Conservation (phyloP, 2,888 invertebrate genomes). For the Xanthorhoe spadicearia region DNA sequence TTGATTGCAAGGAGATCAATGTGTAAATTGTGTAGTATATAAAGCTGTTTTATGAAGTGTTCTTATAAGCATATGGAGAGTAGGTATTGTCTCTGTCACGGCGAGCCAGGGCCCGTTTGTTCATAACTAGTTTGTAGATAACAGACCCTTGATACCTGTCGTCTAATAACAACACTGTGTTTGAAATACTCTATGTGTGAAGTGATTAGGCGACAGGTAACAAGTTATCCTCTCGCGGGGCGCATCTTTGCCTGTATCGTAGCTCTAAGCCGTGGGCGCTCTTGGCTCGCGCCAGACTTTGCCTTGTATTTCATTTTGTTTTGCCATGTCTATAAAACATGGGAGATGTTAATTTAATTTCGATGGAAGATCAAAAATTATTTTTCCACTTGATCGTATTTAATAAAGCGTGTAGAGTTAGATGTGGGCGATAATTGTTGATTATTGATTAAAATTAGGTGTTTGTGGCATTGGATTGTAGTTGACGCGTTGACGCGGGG, state of each 20-base stretch:
- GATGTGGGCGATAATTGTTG: constrained; percentile 83
- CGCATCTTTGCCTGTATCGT: constrained; percentile 49
- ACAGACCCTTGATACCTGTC: constrained; percentile 22
- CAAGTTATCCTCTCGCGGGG: constrained; percentile 35
- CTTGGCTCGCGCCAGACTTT: constrained; percentile 53
- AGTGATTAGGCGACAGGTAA: background rate
- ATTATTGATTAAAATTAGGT: constrained; percentile 84
- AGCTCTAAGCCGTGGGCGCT: constrained; percentile 48
- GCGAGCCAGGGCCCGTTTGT: constrained; percentile 45
- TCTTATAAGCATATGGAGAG: constrained; percentile 80
- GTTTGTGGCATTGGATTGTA: constrained; percentile 80
- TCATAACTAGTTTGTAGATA: constrained; percentile 48
- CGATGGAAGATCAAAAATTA: constrained; percentile 80
- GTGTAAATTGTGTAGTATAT: constrained; percentile 84
- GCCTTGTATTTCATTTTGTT: constrained; percentile 74
- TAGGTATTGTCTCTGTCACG: constrained; percentile 62
- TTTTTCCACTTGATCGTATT: constrained; percentile 84
- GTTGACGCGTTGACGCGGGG: constrained; percentile 51
- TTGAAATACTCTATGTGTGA: background rate
- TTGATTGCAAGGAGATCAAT: too few relatives aligned
- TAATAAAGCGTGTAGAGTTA: constrained; percentile 80
- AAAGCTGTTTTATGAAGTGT: constrained; percentile 83
- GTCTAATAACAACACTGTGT: background rate
- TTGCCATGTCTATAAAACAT: constrained; percentile 69
- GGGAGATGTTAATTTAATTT: constrained; percentile 76